phyloP scores from a whole-genome alignment of 2,888 invertebrate genomes.

The Quadriops clusia region DNA sequence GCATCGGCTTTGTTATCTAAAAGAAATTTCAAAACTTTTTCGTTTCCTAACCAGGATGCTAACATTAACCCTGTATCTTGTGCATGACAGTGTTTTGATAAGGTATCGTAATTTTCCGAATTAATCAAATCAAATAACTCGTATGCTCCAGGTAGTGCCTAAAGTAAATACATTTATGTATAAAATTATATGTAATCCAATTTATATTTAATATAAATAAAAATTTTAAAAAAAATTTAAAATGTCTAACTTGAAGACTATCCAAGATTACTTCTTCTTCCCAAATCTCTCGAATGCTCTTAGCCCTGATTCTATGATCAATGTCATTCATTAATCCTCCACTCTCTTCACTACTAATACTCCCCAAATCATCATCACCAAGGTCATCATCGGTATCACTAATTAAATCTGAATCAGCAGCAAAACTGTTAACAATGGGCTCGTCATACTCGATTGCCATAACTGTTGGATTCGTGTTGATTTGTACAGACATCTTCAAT shows the following conservation, averaged over 20 bases:
- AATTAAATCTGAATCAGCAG: too few species aligned
- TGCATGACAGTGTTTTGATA: constrained; percentile 33
- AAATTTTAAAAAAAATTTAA: constrained; percentile 1
- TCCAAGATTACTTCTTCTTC: constrained; percentile 23
- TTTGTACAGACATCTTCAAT: too few species aligned
- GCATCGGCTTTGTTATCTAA: constrained; percentile 48
- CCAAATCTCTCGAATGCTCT: constrained; percentile 32
- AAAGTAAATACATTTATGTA: constrained; percentile 16
- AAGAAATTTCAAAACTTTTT: constrained; percentile 41
- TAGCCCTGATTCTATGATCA: constrained; percentile 20
- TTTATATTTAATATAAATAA: constrained; percentile 7
- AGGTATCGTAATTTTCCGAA: constrained; percentile 21
- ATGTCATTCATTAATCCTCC: too few species aligned
- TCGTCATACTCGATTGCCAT: too few species aligned
- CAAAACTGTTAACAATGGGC: too few species aligned
- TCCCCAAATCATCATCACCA: too few species aligned
- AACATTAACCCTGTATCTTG: constrained; percentile 45
- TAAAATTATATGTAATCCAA: constrained; percentile 4
- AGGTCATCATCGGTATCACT: too few species aligned
- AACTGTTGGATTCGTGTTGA: too few species aligned
- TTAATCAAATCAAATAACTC: constrained; percentile 27
- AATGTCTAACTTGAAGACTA: constrained; percentile 26
- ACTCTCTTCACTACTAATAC: too few species aligned
- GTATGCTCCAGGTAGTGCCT: constrained; percentile 39
- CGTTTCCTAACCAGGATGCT: constrained; percentile 50